Base-by-base conservation (phyloP, 2,113 vertebrate species). In the Aegotheles bennettii region DNA sequence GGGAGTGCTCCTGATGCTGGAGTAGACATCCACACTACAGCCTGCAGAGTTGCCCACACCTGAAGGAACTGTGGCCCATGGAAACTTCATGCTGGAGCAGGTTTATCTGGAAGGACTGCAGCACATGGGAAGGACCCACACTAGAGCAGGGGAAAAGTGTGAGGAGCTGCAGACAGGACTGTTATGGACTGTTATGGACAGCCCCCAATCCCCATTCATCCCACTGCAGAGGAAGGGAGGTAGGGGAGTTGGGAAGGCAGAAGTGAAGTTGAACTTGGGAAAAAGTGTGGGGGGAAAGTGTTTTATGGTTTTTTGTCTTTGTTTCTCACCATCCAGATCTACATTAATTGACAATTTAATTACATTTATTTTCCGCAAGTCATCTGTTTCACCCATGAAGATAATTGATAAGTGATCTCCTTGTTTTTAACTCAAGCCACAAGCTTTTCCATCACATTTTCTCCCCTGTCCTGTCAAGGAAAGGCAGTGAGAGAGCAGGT, bases 141-240 rank as follows among this genome's bases (percentile, higher is more conserved):
- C 25, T 14, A 21, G 35, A 56, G 8, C 25, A 77, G 5, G 26
- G 10, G 28, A 51, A 73, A 51, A n/a, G 19, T 7, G 9, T 40
- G 42, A 51, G 43, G 6, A 65, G 38, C 33, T 38, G 6, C 16
- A 65, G 48, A 57, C 18, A 65, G 28, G 33, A 59, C 48, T 64
- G 9, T 80, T 50, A 33, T 8, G 23, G 18, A 16, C 33, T 71
- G 16, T 28, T 7, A n/a, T n/a, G n/a, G 24, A 28, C 16, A 51
- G 33, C 9, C 13, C 17, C 11, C 1, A 1, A 15, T 81, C 43
- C 21, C 36, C 15, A 20, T n/a, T 74, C 43, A 60, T 24, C 12
- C 28, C 0, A 0, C 38, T 45, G 23, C 1, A 1, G 3, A 2
- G 36, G 9, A 28, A n/a, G n/a, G 26, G 28, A 36, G 21, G 28